phyloP scores from a whole-genome alignment of 2,797 vertebrate genomes.

The Pelochelys cantorii region DNA sequence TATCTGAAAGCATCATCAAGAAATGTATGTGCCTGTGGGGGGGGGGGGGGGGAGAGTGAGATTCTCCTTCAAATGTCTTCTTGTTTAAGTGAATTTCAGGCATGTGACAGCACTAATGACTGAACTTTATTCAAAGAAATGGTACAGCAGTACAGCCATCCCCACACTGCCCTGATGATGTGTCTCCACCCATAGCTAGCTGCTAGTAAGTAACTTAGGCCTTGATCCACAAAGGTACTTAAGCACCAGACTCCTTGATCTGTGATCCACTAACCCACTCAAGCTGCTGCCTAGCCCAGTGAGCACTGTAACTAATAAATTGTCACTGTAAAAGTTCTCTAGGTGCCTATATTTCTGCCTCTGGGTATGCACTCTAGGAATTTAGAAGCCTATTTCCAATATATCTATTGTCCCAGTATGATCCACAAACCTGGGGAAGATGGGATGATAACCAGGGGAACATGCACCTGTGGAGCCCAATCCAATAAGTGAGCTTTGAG shows the following conservation, averaged over 20 bases:
- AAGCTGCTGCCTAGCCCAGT: too few species aligned
- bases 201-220: neutral
- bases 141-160: neutral
- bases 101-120: constrained; percentile 6
- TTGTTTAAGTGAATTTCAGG: constrained; percentile 22
- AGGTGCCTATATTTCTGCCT: neutral
- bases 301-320: neutral
- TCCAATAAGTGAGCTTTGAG: neutral
- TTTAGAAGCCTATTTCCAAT: neutral
- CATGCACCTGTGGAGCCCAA: neutral
- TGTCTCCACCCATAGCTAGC: neutral
- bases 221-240: neutral
- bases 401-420: neutral
- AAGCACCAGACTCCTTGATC: neutral
- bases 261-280: neutral
- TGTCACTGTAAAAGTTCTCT: neutral
- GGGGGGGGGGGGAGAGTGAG: neutral
- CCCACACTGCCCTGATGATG: neutral
- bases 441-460: neutral
- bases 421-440: neutral
- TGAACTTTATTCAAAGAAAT: neutral
- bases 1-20: constrained; percentile 41
- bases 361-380: neutral
- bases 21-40: neutral
- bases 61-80: constrained; percentile 35